Evolutionary conservation across 92 coral and sea anemone species (phyloP).

Genomic region (Porites divaricata): DNA sequence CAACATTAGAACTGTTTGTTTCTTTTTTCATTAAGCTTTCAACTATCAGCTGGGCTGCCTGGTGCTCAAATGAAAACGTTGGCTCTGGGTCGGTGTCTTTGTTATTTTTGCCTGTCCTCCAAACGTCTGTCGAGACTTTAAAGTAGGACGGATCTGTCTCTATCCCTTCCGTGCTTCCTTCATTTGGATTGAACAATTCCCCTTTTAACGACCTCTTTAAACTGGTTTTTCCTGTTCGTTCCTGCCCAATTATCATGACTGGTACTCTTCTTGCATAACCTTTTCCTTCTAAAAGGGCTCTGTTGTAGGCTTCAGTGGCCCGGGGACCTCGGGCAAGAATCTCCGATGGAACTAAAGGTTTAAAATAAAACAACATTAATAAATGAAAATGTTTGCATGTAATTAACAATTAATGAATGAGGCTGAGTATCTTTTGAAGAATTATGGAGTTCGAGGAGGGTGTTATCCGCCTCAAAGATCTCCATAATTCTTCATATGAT

Average conservation of each 20-base stretch:
- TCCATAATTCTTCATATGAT: too few species aligned
- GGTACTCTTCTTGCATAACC: slow-evolving; percentile 34
- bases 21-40: not conserved
- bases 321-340: slow-evolving; percentile 37
- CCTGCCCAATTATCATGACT: slow-evolving; percentile 57
- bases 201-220: slow-evolving; percentile 43
- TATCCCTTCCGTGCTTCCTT: slow-evolving; percentile 25
- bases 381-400: too few species aligned
- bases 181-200: slow-evolving; percentile 13
- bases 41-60: slow-evolving; percentile 9
- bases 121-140: slow-evolving; percentile 23
- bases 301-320: slow-evolving; percentile 41
- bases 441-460: too few species aligned
- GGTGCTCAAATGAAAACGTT: slow-evolving; percentile 11
- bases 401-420: too few species aligned
- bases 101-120: slow-evolving; percentile 7
- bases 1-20: not conserved
- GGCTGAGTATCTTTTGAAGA: too few species aligned
- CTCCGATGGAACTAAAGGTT: slow-evolving; percentile 32
- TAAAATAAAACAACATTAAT: too few species aligned
- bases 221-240: slow-evolving; percentile 56
- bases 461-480: too few species aligned
- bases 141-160: slow-evolving; percentile 22
- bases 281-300: slow-evolving; percentile 48
- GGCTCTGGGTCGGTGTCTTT: not conserved